A percentile compares a stretch with the other conserved stretches of the same genome.
Conservation (phyloP, 2,888 invertebrate genomes). For the Ectobius pallidus region DNA sequence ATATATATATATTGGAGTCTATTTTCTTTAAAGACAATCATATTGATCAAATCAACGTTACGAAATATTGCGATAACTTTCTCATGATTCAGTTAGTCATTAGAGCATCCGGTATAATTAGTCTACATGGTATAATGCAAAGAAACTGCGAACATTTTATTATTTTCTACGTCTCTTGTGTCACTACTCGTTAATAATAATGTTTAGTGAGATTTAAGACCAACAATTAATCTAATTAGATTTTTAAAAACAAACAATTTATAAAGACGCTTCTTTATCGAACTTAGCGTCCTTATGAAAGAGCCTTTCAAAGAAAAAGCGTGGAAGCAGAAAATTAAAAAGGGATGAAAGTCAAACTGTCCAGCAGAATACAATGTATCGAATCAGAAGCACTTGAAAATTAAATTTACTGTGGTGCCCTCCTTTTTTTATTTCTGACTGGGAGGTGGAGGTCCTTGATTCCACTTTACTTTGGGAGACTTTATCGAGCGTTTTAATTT, state of each 20-base stretch:
- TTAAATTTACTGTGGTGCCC: not conserved
- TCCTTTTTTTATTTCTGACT: not conserved
- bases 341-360: not conserved
- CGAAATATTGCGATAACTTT: no score
- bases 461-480: conserved; percentile 1
- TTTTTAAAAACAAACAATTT: no score
- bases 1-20: no score
- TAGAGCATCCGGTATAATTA: no score
- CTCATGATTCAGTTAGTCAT: no score
- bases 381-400: not conserved
- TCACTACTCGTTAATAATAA: not conserved
- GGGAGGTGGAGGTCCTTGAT: conserved; percentile 5
- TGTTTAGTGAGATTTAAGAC: not conserved
- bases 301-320: no score
- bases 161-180: not conserved
- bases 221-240: not conserved
- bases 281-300: no score
- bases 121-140: no score
- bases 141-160: no score
- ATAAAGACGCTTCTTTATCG: no score
- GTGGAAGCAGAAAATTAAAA: not conserved
- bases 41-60: no score
- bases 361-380: conserved; percentile 3
- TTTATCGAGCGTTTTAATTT: conserved; percentile 8
- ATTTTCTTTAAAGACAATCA: no score